Percentiles rank a stretch among this genome's conserved stretches.
Evolutionary conservation across 1,140 invertebrate genomes (phyloP).

Genomic region (Trinorchestia longiramus): DNA sequence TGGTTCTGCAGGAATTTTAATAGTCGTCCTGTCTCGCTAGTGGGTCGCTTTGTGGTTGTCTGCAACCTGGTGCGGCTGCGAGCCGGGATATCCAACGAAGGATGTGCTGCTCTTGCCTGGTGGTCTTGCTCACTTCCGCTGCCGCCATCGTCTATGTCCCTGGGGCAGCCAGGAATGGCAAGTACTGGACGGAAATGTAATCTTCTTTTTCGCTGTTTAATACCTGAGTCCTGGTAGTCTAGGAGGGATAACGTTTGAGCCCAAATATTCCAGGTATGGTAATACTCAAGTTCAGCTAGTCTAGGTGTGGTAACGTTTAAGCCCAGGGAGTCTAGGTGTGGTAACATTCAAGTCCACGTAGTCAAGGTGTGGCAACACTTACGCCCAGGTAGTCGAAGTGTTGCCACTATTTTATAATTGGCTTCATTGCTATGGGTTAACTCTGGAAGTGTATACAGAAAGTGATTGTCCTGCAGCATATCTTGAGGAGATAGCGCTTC

Average conservation of each 20-base stretch:
- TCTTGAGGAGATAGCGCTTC: neutral
- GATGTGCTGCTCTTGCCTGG: neutral
- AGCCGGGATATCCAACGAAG: neutral
- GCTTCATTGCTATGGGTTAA: neutral
- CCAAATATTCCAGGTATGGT: too few relatives aligned
- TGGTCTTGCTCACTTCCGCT: neutral
- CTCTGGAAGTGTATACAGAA: neutral
- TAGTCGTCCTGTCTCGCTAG: neutral
- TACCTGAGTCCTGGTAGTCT: too few relatives aligned
- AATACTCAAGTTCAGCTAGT: neutral
- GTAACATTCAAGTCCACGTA: neutral
- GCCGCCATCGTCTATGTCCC: neutral
- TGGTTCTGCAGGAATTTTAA: neutral
- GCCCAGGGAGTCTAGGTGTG: neutral
- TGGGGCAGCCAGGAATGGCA: neutral
- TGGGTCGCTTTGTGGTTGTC: neutral
- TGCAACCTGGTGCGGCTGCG: neutral
- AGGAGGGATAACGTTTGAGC: too few relatives aligned
- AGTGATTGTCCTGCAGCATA: too few relatives aligned
- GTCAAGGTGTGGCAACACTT: neutral
- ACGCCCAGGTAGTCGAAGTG: neutral
- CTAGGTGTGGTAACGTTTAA: neutral
- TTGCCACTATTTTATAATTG: neutral
- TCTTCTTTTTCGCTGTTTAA: neutral
- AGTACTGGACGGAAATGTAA: too few relatives aligned